Percentiles rank a stretch among this genome's conserved stretches.
Evolutionary conservation across 2,888 invertebrate genomes (phyloP).

Genomic region (Lampropteryx suffumata): DNA sequence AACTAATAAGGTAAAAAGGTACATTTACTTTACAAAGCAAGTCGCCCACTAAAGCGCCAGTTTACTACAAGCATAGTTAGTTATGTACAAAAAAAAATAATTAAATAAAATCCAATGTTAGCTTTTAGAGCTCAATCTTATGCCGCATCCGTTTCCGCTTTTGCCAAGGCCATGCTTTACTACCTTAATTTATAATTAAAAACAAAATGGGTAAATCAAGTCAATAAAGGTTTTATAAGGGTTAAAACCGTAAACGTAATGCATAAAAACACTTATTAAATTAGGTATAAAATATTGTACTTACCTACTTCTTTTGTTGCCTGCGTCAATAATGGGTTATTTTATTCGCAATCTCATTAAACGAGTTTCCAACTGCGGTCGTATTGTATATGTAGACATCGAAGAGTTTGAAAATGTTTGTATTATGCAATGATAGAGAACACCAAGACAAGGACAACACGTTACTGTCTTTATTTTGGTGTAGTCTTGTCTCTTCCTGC

Average conservation of each 20-base stretch:
- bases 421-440: slow-evolving; percentile 1
- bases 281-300: slow-evolving; percentile 10
- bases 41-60: too few species aligned
- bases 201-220: background rate
- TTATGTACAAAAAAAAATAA: too few species aligned
- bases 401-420: background rate
- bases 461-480: too few species aligned
- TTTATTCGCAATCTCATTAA: slow-evolving; percentile 43
- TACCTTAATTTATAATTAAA: background rate
- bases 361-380: slow-evolving; percentile 32
- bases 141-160: too few species aligned
- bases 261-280: slow-evolving; percentile 6
- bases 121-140: too few species aligned
- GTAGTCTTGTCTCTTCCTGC: too few species aligned
- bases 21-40: slow-evolving; percentile 13
- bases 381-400: slow-evolving; percentile 32
- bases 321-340: slow-evolving; percentile 36
- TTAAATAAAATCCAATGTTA: too few species aligned
- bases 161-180: too few species aligned
- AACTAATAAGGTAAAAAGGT: too few species aligned
- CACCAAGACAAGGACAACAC: too few species aligned
- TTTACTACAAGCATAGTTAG: too few species aligned
- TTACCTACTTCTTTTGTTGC: slow-evolving; percentile 26
- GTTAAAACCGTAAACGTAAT: slow-evolving; percentile 10
- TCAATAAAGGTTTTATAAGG: slow-evolving; percentile 3